Conservation (phyloP, 2,888 invertebrate species). For the Ariolimax columbianus region DNA sequence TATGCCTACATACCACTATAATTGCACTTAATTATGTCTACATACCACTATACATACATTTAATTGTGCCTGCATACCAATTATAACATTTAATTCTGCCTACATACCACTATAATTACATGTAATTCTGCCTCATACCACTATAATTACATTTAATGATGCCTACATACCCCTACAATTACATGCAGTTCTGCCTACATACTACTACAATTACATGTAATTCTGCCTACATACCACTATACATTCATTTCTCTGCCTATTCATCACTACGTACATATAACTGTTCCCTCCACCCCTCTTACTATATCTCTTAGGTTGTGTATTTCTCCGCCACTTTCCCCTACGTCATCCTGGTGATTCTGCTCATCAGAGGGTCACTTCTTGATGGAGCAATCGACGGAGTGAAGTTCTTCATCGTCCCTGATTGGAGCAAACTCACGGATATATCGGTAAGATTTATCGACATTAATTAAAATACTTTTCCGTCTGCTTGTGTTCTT, state of each 20-base stretch:
- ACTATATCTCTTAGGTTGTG: slow-evolving; percentile 63
- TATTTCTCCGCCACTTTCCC: slow-evolving; percentile 74
- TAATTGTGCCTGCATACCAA: background rate
- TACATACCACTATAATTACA: too few species aligned
- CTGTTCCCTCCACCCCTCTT: background rate
- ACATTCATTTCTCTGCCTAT: background rate
- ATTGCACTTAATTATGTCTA: too few species aligned
- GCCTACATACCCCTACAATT: too few species aligned
- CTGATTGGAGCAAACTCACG: slow-evolving; percentile 66
- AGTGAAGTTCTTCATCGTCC: slow-evolving; percentile 69
- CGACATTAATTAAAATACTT: too few species aligned
- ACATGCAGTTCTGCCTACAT: background rate
- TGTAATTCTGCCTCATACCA: too few species aligned
- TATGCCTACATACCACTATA: background rate
- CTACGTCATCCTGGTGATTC: slow-evolving; percentile 69
- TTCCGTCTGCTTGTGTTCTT: too few species aligned
- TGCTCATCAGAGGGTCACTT: slow-evolving; percentile 67
- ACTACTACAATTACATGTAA: background rate
- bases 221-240: background rate
- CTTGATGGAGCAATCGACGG: slow-evolving; percentile 72
- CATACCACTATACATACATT: background rate
- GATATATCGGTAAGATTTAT: slow-evolving; percentile 62
- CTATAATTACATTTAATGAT: too few species aligned
- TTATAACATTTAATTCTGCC: too few species aligned
- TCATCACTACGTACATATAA: background rate